Conservation (phyloP, 2,797 vertebrate species). For the Chromobotia macracanthus region DNA sequence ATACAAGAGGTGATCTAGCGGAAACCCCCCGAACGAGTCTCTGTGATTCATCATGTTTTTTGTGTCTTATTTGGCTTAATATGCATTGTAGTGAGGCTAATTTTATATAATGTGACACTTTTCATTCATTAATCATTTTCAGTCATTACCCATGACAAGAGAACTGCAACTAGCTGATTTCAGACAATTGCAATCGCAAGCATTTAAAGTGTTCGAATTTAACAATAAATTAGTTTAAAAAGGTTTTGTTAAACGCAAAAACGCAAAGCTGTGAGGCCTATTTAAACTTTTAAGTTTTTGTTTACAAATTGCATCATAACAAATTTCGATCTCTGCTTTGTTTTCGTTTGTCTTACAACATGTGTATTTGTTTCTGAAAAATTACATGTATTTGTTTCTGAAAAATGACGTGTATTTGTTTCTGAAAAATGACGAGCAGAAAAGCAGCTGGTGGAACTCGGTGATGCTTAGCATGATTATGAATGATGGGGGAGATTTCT, state of each 20-base stretch:
- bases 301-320: not conserved
- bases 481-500: constrained; percentile 20
- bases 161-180: constrained; percentile 37
- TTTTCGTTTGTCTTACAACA: not conserved
- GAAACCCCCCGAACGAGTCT: constrained; percentile 40
- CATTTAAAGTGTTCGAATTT: constrained; percentile 52
- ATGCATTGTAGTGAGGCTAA: constrained; percentile 56
- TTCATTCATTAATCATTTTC: constrained; percentile 45
- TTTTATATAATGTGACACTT: constrained; percentile 52
- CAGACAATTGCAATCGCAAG: constrained; percentile 32
- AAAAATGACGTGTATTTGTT: too few species aligned
- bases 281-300: not conserved
- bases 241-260: too few species aligned
- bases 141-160: constrained; percentile 50
- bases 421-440: not conserved
- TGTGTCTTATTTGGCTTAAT: constrained; percentile 55
- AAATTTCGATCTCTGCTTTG: not conserved
- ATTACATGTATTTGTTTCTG: too few species aligned
- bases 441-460: not conserved
- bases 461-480: constrained; percentile 17
- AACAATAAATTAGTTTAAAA: constrained; percentile 17
- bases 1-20: constrained; percentile 63
- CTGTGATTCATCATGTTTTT: constrained; percentile 38
- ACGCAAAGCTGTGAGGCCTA: not conserved
- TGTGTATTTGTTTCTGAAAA: too few species aligned